Evolutionary conservation across 1,140 invertebrate species (phyloP).

Genomic region (Theocolax elegans): DNA sequence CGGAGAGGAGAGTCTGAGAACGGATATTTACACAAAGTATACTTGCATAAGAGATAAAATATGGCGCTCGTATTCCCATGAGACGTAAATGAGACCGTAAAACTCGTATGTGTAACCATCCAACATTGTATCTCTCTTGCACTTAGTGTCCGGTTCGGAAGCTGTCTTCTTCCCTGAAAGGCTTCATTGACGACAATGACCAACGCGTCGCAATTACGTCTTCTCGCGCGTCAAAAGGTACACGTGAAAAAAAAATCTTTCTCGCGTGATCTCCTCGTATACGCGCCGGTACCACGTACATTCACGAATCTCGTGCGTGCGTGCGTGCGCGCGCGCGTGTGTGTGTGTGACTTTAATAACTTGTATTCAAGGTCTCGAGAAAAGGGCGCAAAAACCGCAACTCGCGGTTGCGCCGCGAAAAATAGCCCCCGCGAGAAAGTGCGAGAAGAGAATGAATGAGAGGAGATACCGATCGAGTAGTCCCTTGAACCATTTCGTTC

Average conservation of each 20-base stretch:
- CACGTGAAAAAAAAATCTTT: too few relatives aligned
- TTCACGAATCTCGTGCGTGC: neutral
- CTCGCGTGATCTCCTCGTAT: too few relatives aligned
- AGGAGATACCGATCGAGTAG: neutral
- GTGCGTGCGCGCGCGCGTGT: neutral
- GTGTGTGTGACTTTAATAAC: too few relatives aligned
- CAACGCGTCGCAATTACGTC: slow-evolving; percentile 6
- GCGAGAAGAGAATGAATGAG: neutral
- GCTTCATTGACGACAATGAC: slow-evolving; percentile 24
- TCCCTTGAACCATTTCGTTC: slow-evolving; percentile 36
- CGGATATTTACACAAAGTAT: slow-evolving; percentile 23
- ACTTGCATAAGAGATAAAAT: slow-evolving; percentile 17
- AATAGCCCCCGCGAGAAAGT: neutral
- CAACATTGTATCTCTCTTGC: neutral
- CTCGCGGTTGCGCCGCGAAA: too few relatives aligned
- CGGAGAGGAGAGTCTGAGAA: too few relatives aligned
- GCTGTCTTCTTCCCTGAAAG: slow-evolving; percentile 8
- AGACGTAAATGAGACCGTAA: slow-evolving; percentile 1
- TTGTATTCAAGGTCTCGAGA: neutral
- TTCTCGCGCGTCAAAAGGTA: neutral
- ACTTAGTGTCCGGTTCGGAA: neutral
- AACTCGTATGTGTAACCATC: slow-evolving; percentile 6
- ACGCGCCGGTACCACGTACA: too few relatives aligned
- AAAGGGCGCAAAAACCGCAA: too few relatives aligned
- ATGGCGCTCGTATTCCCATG: slow-evolving; percentile 7